phyloP scores from a whole-genome alignment of 2,888 invertebrate species.

The Rhamnusium bicolor region DNA sequence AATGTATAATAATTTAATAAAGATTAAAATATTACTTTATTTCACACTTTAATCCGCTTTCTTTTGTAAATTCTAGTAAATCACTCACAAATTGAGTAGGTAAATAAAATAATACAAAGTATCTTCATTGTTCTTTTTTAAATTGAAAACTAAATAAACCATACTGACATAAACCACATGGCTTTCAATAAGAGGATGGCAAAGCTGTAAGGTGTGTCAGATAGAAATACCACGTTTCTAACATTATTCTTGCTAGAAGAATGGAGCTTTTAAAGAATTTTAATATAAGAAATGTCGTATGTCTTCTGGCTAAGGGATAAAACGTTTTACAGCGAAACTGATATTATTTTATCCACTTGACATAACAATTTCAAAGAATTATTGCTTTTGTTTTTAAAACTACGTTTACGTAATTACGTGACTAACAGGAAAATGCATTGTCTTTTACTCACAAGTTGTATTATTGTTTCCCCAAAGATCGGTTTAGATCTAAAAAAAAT shows the following conservation, averaged over 20 bases:
- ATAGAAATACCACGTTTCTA: conserved; percentile 4
- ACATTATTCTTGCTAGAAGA: conserved; percentile 1
- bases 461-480: no score
- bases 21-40: no score
- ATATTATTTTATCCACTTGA: not conserved
- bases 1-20: no score
- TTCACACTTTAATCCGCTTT: no score
- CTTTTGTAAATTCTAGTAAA: no score
- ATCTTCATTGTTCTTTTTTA: not conserved
- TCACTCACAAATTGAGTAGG: not conserved
- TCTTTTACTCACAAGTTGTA: not conserved
- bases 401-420: not conserved
- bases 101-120: not conserved
- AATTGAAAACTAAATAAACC: not conserved
- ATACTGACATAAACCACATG: not conserved
- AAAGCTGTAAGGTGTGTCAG: conserved; percentile 1
- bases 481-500: no score
- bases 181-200: conserved; percentile 2
- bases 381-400: not conserved
- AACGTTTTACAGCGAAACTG: not conserved
- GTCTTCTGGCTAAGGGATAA: not conserved
- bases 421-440: not conserved
- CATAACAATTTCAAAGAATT: not conserved
- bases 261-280: conserved; percentile 3
- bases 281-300: conserved; percentile 11